Conservation (phyloP, 2,888 invertebrate species). For the Protophormia terraenovae region DNA sequence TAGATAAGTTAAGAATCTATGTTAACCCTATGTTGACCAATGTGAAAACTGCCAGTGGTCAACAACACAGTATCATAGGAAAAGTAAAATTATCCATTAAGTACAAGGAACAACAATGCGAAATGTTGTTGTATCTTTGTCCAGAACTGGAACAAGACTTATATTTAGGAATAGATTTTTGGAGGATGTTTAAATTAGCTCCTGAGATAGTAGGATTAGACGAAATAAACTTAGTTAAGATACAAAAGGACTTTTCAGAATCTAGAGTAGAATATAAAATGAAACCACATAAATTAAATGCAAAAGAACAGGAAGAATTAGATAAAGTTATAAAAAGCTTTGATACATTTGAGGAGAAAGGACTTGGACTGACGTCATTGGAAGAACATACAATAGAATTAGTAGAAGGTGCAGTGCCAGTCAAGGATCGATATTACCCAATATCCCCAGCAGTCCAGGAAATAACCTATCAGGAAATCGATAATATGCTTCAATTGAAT, state of each 20-base stretch:
- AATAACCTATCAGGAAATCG: not conserved
- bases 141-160: not conserved
- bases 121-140: not conserved
- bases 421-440: not conserved
- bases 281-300: not conserved
- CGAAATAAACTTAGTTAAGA: no score
- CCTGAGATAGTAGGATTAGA: no score
- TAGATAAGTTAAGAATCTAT: not conserved
- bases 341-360: not conserved
- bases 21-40: not conserved
- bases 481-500: not conserved
- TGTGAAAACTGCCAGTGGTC: not conserved
- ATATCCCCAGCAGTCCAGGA: not conserved
- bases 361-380: not conserved
- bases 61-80: not conserved
- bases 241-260: no score
- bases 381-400: not conserved
- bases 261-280: not conserved
- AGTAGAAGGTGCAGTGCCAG: not conserved
- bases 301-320: not conserved
- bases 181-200: no score
- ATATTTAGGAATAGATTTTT: not conserved
- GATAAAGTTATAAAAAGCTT: not conserved
- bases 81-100: not conserved
- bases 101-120: not conserved